A percentile compares a stretch with the other conserved stretches of the same genome.
Evolutionary conservation across 2,113 vertebrate species (phyloP).

Genomic region (Ictalurus furcatus): DNA sequence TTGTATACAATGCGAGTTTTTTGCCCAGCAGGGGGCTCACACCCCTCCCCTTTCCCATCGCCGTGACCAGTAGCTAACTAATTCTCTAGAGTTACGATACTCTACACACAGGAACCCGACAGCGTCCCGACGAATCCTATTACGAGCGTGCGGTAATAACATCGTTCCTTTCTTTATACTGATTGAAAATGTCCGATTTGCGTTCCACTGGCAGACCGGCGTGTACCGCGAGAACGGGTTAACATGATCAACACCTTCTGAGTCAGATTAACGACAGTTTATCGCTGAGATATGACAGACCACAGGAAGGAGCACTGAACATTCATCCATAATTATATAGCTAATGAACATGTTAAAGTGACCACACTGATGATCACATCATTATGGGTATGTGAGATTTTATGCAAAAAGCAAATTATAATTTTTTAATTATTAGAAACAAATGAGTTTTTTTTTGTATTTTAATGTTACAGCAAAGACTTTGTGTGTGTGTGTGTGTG

Average conservation of each 20-base stretch:
- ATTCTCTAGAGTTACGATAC: too few relatives aligned
- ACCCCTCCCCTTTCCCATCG: too few relatives aligned
- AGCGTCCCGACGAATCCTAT: too few relatives aligned
- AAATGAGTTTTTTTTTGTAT: neutral
- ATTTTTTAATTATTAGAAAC: neutral
- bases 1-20: too few relatives aligned
- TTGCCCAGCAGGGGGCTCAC: too few relatives aligned
- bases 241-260: neutral
- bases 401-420: neutral
- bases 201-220: too few relatives aligned
- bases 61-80: too few relatives aligned
- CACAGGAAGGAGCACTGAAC: neutral
- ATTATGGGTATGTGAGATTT: neutral
- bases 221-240: neutral
- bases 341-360: neutral
- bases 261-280: neutral
- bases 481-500: neutral
- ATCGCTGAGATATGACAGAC: neutral
- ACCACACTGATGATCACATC: neutral
- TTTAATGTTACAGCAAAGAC: neutral
- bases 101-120: too few relatives aligned
- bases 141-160: too few relatives aligned
- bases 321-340: neutral
- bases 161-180: too few relatives aligned
- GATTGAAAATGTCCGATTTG: too few relatives aligned